Percentiles rank a stretch among this genome's conserved stretches.
These are phyloP conservation scores for Onychostruthus taczanowskii DNA, from an alignment of 2,113 vertebrate species.

Conservation along the genomic window DNA sequence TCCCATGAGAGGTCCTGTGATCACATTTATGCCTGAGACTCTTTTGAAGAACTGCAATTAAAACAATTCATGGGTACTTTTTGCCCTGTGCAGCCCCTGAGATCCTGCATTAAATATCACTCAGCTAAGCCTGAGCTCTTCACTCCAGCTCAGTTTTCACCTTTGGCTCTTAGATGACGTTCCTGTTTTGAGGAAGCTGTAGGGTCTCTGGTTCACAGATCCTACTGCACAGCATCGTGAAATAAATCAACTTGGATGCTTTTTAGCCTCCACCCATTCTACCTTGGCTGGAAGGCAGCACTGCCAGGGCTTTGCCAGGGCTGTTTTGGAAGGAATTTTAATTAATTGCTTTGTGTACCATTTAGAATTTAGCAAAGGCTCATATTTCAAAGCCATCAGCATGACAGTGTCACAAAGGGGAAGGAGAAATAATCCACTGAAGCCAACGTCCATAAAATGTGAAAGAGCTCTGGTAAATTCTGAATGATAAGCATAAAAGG, in stretches of 20 bases:
- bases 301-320: neutral
- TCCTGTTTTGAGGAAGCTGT: neutral
- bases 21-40: neutral
- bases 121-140: neutral
- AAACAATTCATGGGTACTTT: neutral
- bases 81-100: neutral
- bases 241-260: neutral
- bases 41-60: neutral
- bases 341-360: slow-evolving; percentile 58
- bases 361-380: slow-evolving; percentile 29
- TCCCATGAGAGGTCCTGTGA: neutral
- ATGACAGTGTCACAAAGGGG: slow-evolving; percentile 37
- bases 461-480: slow-evolving; percentile 40
- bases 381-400: slow-evolving; percentile 56
- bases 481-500: slow-evolving; percentile 48
- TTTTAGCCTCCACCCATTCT: neutral
- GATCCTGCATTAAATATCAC: neutral
- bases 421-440: slow-evolving; percentile 14
- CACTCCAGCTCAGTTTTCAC: neutral
- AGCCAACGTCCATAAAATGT: slow-evolving; percentile 46
- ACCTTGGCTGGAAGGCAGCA: slow-evolving; percentile 12
- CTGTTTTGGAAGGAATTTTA: slow-evolving; percentile 44
- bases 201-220: neutral
- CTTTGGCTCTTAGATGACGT: neutral
- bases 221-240: neutral